Base-by-base conservation (phyloP, 2,113 vertebrate species). In the Anas platyrhynchos region DNA sequence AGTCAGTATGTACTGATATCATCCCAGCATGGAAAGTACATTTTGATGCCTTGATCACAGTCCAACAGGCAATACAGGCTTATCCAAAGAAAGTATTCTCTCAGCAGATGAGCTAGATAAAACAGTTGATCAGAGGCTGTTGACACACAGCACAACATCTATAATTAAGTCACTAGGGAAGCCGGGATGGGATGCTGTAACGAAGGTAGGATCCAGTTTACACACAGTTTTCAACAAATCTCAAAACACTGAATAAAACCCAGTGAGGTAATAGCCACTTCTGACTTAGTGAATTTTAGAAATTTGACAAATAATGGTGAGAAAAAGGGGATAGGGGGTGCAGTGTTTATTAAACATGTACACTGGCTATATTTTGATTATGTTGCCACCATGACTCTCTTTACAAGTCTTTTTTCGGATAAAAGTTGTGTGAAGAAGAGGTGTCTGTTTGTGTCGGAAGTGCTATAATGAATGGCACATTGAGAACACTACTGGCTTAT, bases 101-200 rank as follows among this genome's bases (percentile, higher is more conserved):
- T 95, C 93, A 88, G 88, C 79, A 94, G 96, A 95, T 86, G 91
- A 86, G 71, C 31, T 36, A 96, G 92, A 95, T 94, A 96, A 88
- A 94, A 46, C 0, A 0, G n/a, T 46, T 88, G 68, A 91, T 89
- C 91, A 85, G 76, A 77, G 65, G 15, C 58, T 91, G 92, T 94
- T 97, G 96, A 92, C 91, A 94, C 48, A 94, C 3, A 9, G 48
- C 71, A 44, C 91, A 89, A 84, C 80, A 97, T 84, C 84, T 96
- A 50, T 96, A 96, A 97, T 97, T 96, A 97, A 96, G 86, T 86
- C 96, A 95, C 93, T 52, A 36, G 92, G 96, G 94, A 94, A 91
- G 88, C 48, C 82, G 83, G 84, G 77, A 43, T 20, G 11, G 83
- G 86, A 54, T 86, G 80, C 79, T 80, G 83, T 65, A 93, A 93